phyloP scores from a whole-genome alignment of 2,797 vertebrate species.

The Clarias laeviceps region DNA sequence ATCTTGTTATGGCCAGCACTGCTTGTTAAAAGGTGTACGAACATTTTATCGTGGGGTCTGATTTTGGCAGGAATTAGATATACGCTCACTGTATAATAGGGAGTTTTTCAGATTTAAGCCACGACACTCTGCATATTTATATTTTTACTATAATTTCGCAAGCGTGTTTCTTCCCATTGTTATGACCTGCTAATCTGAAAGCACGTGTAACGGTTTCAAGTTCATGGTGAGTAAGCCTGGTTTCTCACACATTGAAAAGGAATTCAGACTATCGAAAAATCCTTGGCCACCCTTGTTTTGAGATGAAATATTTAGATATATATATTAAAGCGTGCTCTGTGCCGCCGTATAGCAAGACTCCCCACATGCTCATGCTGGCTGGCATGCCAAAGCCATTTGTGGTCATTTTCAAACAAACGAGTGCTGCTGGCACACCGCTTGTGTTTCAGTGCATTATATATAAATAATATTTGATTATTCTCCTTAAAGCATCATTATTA shows the following conservation, averaged over 20 bases:
- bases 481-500: constrained; percentile 41
- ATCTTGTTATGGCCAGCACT: constrained; percentile 26
- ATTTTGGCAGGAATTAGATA: constrained; percentile 30
- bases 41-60: constrained; percentile 21
- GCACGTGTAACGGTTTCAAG: constrained; percentile 47
- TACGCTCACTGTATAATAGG: constrained; percentile 5
- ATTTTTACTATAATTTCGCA: constrained; percentile 33
- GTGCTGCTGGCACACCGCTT: constrained; percentile 41
- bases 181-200: constrained; percentile 42
- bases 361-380: constrained; percentile 46
- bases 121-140: constrained; percentile 36
- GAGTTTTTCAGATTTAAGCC: constrained; percentile 18
- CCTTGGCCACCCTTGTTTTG: constrained; percentile 51
- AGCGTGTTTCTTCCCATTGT: constrained; percentile 32
- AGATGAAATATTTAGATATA: constrained; percentile 57
- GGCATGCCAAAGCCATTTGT: constrained; percentile 56
- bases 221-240: constrained; percentile 42
- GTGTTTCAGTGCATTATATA: constrained; percentile 28
- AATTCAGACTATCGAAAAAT: constrained; percentile 54
- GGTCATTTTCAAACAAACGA: constrained; percentile 53
- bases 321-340: constrained; percentile 50
- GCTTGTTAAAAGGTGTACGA: constrained; percentile 30
- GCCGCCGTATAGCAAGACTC: constrained; percentile 43
- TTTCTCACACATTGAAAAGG: constrained; percentile 57
- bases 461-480: constrained; percentile 44